Evolutionary conservation across 2,888 invertebrate genomes (phyloP).

Genomic region (Gandaritis pyraliata): DNA sequence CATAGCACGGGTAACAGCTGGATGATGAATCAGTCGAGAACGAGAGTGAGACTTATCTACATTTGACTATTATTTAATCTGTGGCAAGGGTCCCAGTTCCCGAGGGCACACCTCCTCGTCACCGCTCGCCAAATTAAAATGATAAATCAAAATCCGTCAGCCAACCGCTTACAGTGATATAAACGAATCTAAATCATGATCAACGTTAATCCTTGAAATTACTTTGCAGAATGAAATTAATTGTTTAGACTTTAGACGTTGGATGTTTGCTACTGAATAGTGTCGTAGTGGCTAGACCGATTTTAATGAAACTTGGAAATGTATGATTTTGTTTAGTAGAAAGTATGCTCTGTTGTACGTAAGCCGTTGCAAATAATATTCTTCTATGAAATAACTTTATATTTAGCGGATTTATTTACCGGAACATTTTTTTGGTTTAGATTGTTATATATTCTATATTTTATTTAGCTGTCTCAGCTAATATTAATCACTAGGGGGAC

Average conservation of each 20-base stretch:
- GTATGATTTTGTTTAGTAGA: neutral
- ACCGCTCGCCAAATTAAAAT: slow-evolving; percentile 79
- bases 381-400: too few species aligned
- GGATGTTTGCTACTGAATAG: neutral
- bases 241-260: slow-evolving; percentile 3
- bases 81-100: slow-evolving; percentile 60
- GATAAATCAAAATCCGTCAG: slow-evolving; percentile 81
- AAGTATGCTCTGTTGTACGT: too few species aligned
- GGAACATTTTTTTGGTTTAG: too few species aligned
- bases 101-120: slow-evolving; percentile 69
- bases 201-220: slow-evolving; percentile 35
- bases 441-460: too few species aligned
- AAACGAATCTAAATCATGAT: slow-evolving; percentile 39
- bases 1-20: too few species aligned
- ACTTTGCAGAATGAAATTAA: slow-evolving; percentile 16
- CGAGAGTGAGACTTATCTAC: too few species aligned
- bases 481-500: neutral
- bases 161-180: slow-evolving; percentile 49
- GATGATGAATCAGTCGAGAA: too few species aligned
- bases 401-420: too few species aligned
- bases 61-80: slow-evolving; percentile 2
- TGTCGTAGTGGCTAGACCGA: neutral
- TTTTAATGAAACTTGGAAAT: neutral
- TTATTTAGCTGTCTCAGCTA: too few species aligned
- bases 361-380: neutral